Evolutionary conservation across 2,113 vertebrate genomes (phyloP), one percentile per base, ranked within the genome.

Genomic region (Dryoscopus gambensis): DNA sequence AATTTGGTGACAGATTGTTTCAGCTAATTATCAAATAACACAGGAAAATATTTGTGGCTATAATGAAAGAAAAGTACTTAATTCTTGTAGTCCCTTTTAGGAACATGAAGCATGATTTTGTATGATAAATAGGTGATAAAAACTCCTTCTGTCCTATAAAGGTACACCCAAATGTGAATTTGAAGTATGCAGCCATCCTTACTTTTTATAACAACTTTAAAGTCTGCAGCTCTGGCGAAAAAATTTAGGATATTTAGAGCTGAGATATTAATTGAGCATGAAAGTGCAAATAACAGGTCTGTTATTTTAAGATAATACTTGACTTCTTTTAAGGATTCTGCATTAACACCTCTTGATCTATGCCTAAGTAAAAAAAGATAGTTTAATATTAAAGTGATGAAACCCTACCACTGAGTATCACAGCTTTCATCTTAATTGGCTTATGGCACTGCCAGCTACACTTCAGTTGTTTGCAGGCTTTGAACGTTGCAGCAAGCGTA

Each of bases 381-480:
- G 87, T 96, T 97, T 98, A 96, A 96, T 97, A 96, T 93, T 96
- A 91, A 97, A 96, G 95, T 63, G 90, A 97, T 91, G 95, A 97
- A 97, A 96, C 90, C 24, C 28, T 65, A 95, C 82, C 83, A 96
- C 59, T 73, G 96, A 95, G 87, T 89, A 94, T 96, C 89, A 83
- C 75, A 79, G 81, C 94, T 98, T 98, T 98, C 95, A 98, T 98
- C 97, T 97, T 97, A 98, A 98, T 97, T 97, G 96, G 95, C 96
- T 96, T 83, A 93, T 91, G 95, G 93, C 79, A 81, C 55, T 83
- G 93, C 91, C 95, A 89, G 96, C 97, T 95, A 95, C 90, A 87
- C 93, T 93, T 77, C 93, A 96, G 95, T 93, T 97, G 95, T 97
- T 94, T 96, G 94, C 91, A 94, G 91, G 95, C 96, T 97, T 97